phyloP scores from a whole-genome alignment of 1,140 invertebrate genomes.

The Drosophila paulistorum region DNA sequence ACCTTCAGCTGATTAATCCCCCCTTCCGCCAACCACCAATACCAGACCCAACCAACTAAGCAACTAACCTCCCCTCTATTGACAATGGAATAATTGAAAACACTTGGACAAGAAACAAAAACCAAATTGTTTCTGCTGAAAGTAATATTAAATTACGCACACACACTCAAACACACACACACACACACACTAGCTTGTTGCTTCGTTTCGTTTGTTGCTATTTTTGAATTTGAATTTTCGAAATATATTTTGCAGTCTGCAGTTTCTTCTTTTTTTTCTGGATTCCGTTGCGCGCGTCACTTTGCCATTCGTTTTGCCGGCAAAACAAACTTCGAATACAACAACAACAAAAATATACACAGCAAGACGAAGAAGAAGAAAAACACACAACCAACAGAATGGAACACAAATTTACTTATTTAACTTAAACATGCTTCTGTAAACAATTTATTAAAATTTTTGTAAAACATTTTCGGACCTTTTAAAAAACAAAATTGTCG shows the following conservation, averaged over 20 bases:
- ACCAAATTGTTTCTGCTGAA: conserved; percentile 6
- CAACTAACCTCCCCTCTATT: neutral
- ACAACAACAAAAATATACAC: neutral
- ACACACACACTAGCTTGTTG: neutral
- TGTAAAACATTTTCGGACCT: neutral
- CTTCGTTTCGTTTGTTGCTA: conserved; percentile 1
- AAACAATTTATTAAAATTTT: neutral
- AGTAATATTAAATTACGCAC: conserved; percentile 7
- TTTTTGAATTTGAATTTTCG: conserved; percentile 4
- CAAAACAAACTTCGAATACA: neutral
- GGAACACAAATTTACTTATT: neutral
- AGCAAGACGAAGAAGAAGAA: no score
- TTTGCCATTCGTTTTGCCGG: conserved; percentile 7
- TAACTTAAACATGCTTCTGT: neutral
- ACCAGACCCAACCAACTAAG: neutral
- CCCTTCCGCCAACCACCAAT: neutral
- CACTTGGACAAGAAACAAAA: conserved; percentile 14
- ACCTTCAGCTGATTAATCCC: conserved; percentile 5
- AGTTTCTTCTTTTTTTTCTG: neutral
- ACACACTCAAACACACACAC: neutral
- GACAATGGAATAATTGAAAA: conserved; percentile 5
- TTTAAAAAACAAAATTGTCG: neutral
- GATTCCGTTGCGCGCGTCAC: conserved; percentile 3
- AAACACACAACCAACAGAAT: neutral
- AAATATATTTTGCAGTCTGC: conserved; percentile 13